These are phyloP conservation scores for Corynorhinus townsendii DNA, from an alignment of 2,113 vertebrate genomes.

Conservation along the genomic window DNA sequence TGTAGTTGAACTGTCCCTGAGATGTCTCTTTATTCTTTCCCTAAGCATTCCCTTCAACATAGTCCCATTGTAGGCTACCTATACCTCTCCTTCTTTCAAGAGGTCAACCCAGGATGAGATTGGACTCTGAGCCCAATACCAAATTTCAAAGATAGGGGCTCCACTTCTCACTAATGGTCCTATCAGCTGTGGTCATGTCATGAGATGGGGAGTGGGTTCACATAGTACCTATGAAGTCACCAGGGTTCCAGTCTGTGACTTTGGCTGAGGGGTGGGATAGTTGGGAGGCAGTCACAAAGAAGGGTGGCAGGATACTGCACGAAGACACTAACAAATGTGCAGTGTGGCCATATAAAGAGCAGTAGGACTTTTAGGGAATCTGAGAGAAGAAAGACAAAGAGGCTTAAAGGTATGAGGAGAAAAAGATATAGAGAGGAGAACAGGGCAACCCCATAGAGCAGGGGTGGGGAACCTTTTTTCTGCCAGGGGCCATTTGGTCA, in stretches of 20 bases:
- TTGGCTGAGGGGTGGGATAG: neutral
- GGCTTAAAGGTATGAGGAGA: neutral
- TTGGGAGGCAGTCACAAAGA: neutral
- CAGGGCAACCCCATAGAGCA: neutral
- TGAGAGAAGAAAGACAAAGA: neutral
- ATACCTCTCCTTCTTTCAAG: neutral
- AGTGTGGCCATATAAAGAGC: neutral
- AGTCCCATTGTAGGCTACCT: neutral
- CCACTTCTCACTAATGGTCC: neutral
- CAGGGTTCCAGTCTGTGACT: neutral
- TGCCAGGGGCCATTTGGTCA: too few species aligned
- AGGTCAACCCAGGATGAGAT: neutral
- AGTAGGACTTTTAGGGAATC: neutral
- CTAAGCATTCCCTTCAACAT: neutral
- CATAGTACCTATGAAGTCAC: neutral
- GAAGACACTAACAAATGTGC: neutral
- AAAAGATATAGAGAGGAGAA: neutral
- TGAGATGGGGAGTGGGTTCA: neutral
- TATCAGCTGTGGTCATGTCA: neutral
- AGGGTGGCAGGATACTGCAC: neutral
- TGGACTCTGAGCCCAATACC: neutral
- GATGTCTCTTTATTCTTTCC: neutral
- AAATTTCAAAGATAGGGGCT: neutral
- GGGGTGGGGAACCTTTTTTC: too few species aligned
- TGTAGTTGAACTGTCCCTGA: neutral